Evolutionary conservation across 2,888 invertebrate genomes (phyloP), one percentile per base, ranked within the genome.

Genomic region (Melitaea athalia): DNA sequence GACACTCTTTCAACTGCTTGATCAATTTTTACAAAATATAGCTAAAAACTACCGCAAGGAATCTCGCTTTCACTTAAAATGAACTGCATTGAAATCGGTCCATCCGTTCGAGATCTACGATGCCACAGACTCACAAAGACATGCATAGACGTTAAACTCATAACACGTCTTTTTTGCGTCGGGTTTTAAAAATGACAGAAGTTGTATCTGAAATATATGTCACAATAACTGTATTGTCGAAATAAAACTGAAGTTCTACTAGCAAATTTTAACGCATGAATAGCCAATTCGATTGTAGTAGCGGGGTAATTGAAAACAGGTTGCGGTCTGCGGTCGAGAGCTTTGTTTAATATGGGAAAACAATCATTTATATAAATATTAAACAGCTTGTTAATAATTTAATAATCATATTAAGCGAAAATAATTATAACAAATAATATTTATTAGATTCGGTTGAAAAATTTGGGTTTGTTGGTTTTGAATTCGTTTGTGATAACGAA

Each of bases 311-410:
- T 63, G 24, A 33, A 43, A 45, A 52, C 45, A 63, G 45, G 33
- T 63, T 45, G 65, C 59, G 65, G 65, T 65, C 47, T 66, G 60
- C 53, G 66, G 66, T 11, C 14, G n/a, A 45, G 53, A 31, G 66
- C 66, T 53, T 61, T 61, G 66, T 66, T 66, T 61, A 57, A 57
- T 57, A 42, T 38, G 38, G 38, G 11, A 57, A 57, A 11, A 57
- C 15, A 57, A 57, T 57, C n/a, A 42, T 57, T 57, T 38, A 57
- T 57, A 55, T 31, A 42, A 57, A 57, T 42, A 57, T 42, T 57
- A 42, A 15, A 57, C n/a, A 42, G 42, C 42, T 57, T 57, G 57
- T 42, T 42, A 57, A 42, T 55, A 55, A 55, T 55, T 55, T 55
- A 55, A 33, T 55, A 55, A 55, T 14, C 24, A 24, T 24, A 24